These are phyloP conservation scores for Branchellion lobata DNA, from an alignment of 2,888 invertebrate species.

Conservation along the genomic window DNA sequence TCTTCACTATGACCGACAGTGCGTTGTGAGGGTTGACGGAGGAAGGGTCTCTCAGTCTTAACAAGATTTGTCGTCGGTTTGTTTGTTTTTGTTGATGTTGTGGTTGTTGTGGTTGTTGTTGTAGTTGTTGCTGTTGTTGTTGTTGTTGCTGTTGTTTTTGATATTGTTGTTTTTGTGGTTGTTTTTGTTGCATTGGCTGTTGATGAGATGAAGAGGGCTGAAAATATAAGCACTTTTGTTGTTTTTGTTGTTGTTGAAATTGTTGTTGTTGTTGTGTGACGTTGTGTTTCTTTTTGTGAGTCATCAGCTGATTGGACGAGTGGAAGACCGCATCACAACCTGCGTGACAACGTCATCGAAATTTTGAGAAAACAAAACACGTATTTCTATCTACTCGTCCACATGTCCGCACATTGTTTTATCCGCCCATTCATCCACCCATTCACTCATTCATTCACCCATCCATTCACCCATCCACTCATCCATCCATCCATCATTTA, in stretches of 20 bases:
- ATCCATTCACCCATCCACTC: background rate
- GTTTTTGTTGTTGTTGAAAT: background rate
- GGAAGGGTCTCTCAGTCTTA: too few species aligned
- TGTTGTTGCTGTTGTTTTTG: background rate
- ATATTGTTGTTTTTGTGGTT: too few species aligned
- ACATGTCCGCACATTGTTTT: background rate
- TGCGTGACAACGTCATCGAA: too few species aligned
- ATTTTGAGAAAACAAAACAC: too few species aligned
- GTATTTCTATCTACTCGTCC: background rate
- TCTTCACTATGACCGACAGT: too few species aligned
- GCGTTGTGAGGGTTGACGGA: too few species aligned
- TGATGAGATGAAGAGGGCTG: too few species aligned
- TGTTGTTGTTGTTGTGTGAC: background rate
- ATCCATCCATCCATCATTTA: too few species aligned
- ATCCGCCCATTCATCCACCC: background rate
- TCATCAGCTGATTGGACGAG: constrained; percentile 91
- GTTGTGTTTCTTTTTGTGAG: constrained; percentile 95
- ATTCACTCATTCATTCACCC: background rate
- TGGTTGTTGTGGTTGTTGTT: too few species aligned
- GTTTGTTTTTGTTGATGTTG: too few species aligned
- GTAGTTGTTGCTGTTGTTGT: constrained; percentile 10
- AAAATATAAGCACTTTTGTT: background rate
- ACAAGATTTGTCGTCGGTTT: too few species aligned
- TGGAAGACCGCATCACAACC: constrained; percentile 90
- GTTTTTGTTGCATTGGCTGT: too few species aligned